Base-by-base conservation (phyloP, 2,888 invertebrate species). In the Argyresthia albistria region DNA sequence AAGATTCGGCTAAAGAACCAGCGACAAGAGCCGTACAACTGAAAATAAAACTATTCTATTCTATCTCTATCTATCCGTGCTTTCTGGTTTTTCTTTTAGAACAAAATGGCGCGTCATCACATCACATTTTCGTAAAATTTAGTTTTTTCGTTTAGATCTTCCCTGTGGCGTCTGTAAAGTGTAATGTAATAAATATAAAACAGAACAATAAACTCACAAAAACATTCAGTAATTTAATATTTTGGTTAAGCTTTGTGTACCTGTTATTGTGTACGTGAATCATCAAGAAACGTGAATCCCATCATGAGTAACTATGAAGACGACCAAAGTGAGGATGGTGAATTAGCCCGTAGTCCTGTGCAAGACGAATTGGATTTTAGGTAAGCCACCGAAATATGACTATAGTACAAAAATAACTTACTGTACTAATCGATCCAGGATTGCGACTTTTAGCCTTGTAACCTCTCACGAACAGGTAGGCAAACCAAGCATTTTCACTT, bases 311-410 rank as follows among this genome's bases (percentile, higher is more conserved):
- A 87, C 76, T 88, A 87, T 74, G 87, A 88, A 56, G 93, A 93
- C 71, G 93, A 93, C 70, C 93, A 93, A 84, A 94, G 94, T 77
- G 95, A 95, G 83, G 95, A 95, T 81, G 95, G 95, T 60, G 95
- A 95, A 89, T 88, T 95, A 73, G 91, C 91, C 63, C 92, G 92
- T 69, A 95, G 94, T 74, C 94, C 95, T 62, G 77, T 89, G 60
- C 77, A 88, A 69, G 88, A 90, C 70, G 88, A 90, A 76, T 89
- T 84, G 80, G 87, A 84, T 79, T 86, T 88, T 62, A 87, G 86
- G 82, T 87, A 73, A 56, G 62, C 14, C 8, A 10, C 0, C 42
- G 39, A 9, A 49, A 37, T 16, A 11, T 8, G n/a, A n/a, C n/a
- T n/a, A n/a, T n/a, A n/a, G 14, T 15, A 14, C 42, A 12, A 1